Evolutionary conservation across 2,797 vertebrate species (phyloP).

Genomic region (Acanthopagrus latus): DNA sequence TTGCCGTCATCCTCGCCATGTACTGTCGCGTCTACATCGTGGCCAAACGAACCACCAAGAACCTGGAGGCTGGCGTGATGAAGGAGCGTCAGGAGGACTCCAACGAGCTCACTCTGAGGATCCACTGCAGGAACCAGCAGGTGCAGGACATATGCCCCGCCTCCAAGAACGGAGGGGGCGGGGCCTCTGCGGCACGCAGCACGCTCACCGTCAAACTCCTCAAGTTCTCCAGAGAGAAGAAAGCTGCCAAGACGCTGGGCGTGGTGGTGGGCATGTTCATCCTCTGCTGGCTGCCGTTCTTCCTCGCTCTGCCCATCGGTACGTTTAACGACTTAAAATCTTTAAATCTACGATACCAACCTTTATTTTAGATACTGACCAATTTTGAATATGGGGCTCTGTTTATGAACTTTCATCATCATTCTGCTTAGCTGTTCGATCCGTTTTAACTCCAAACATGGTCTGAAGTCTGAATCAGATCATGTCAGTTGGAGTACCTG

Average conservation of each 20-base stretch:
- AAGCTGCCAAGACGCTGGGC: constrained; percentile 96
- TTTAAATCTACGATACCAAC: no score
- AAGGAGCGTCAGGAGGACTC: constrained; percentile 90
- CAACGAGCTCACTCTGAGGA: constrained; percentile 93
- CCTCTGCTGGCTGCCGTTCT: constrained; percentile 97
- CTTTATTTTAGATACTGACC: not conserved
- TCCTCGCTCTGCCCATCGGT: constrained; percentile 94
- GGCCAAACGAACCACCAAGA: constrained; percentile 95
- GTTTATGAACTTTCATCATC: no score
- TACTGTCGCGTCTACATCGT: constrained; percentile 95
- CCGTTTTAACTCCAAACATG: no score
- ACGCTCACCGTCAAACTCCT: constrained; percentile 92
- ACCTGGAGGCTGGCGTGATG: constrained; percentile 95
- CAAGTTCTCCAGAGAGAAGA: constrained; percentile 97
- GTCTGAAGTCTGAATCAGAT: no score
- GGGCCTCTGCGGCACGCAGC: constrained; percentile 84
- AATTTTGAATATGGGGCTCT: no score
- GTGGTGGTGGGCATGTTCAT: constrained; percentile 98
- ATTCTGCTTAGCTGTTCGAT: no score
- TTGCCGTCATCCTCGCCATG: constrained; percentile 94
- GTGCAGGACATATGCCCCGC: constrained; percentile 84
- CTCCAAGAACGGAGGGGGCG: constrained; percentile 67
- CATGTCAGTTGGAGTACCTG: no score
- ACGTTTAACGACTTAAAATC: constrained; percentile 53
- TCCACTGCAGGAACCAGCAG: constrained; percentile 91